Evolutionary conservation across 2,797 vertebrate species (phyloP), one percentile per base, ranked within the genome.

Genomic region (Hyperoplus lanceolatus): DNA sequence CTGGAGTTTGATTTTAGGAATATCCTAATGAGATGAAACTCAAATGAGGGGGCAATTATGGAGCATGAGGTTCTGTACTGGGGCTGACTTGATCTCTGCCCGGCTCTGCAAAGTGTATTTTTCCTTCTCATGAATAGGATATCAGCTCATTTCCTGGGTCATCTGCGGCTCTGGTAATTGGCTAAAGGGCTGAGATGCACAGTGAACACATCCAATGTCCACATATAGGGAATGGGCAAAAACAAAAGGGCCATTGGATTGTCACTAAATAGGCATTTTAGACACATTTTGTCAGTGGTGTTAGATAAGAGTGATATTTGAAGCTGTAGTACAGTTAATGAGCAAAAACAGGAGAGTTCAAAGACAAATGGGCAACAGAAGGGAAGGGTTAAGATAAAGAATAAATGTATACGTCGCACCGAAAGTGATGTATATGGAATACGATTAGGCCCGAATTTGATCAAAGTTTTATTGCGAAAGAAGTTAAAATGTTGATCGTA

Each of bases 131-230:
- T 92, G 90, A 91, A 87, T 88, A 88, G 85, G 82, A 87, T 74
- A 91, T 87, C 80, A 86, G 84, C 86, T 90, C 79, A 87, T 91
- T 91, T 90, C 89, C 89, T 87, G 89, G 91, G 90, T 92, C 88
- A 88, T 90, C 85, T 81, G 82, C 73, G 79, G 67, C 74, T 48
- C 1, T 54, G 63, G 59, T 89, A 88, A 91, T 89, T 89, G 75
- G 73, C 71, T 77, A 12, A 66, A 80, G 58, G 77, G 70, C 73
- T 81, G 76, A 65, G 62, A 76, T 29, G 63, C 73, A 57, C 51
- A 16, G 11, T 45, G 65, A 85, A 61, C 63, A 65, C 51, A 73
- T 60, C 62, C 64, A 56, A 69, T 64, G 72, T 73, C 49, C 51
- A 49, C 49, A 67, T 78, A 51, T 41, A 74, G 43, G 54, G 42